Evolutionary conservation across 2,888 invertebrate species (phyloP).

Genomic region (Nyleta sp.): DNA sequence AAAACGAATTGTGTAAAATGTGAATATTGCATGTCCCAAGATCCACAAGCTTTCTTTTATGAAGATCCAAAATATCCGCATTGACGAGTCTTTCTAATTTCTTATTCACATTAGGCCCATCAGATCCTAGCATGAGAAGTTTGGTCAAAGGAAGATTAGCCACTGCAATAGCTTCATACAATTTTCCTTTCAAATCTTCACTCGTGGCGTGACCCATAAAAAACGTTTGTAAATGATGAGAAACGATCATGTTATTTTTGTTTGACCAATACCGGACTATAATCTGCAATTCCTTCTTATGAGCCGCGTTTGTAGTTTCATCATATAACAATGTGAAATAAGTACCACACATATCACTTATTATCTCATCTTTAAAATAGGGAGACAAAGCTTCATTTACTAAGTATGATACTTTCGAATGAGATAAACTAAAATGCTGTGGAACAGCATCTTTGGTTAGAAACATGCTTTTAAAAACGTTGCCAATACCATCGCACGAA

Average conservation of each 20-base stretch:
- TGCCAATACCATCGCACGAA: constrained; percentile 12
- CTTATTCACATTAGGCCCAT: constrained; percentile 48
- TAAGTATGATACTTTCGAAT: constrained; percentile 22
- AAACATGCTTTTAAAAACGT: constrained; percentile 7
- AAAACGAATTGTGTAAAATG: constrained; percentile 48
- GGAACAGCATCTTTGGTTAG: neutral
- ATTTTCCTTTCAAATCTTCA: constrained; percentile 16
- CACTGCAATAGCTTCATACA: constrained; percentile 8
- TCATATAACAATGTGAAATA: constrained; percentile 32
- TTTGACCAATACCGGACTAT: constrained; percentile 35
- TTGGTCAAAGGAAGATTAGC: constrained; percentile 27
- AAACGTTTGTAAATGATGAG: constrained; percentile 27
- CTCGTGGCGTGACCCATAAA: constrained; percentile 37
- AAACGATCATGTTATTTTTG: neutral
- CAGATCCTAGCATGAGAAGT: constrained; percentile 34
- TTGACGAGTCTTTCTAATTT: constrained; percentile 23
- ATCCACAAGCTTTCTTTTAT: constrained; percentile 10
- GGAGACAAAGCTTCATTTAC: constrained; percentile 31
- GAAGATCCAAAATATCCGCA: neutral
- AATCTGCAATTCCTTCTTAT: constrained; percentile 31
- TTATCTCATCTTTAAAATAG: constrained; percentile 27
- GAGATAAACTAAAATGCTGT: constrained; percentile 1
- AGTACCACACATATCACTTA: constrained; percentile 6
- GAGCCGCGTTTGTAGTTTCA: constrained; percentile 31
- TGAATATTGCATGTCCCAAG: constrained; percentile 53